Conservation (phyloP, 1,140 invertebrate genomes). For the Orchestia grillus region DNA sequence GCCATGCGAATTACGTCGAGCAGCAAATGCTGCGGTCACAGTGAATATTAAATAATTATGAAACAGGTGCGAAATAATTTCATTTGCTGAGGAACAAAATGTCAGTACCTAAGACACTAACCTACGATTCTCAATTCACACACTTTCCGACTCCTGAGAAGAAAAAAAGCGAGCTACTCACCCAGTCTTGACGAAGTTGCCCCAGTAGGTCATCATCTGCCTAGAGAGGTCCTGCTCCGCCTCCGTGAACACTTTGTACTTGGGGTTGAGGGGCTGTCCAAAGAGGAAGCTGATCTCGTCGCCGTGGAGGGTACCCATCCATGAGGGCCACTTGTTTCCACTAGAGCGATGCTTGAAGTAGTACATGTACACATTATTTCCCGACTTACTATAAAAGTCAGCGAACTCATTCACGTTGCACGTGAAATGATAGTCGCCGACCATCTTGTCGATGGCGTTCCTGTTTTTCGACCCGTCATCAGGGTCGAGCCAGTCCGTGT, state of each 20-base stretch:
- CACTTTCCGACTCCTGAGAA: background rate
- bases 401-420: slow-evolving; percentile 94
- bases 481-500: slow-evolving; percentile 91
- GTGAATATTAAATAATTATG: too few relatives aligned
- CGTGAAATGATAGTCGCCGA: slow-evolving; percentile 97
- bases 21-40: too few relatives aligned
- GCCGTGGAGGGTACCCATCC: slow-evolving; percentile 96
- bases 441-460: slow-evolving; percentile 90
- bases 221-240: slow-evolving; percentile 86
- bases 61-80: too few relatives aligned
- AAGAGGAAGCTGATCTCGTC: slow-evolving; percentile 97
- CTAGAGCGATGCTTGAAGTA: slow-evolving; percentile 91
- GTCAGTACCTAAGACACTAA: too few relatives aligned
- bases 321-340: slow-evolving; percentile 91
- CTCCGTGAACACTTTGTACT: slow-evolving; percentile 80
- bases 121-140: background rate
- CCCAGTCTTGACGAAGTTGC: slow-evolving; percentile 95
- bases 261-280: slow-evolving; percentile 88
- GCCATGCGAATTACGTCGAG: too few relatives aligned
- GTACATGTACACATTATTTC: slow-evolving; percentile 94
- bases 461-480: slow-evolving; percentile 87
- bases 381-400: slow-evolving; percentile 86
- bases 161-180: slow-evolving; percentile 72
- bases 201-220: slow-evolving; percentile 94
- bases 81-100: too few relatives aligned